These are phyloP conservation scores for Elephas maximus DNA, from an alignment of 2,113 vertebrate species.

Conservation along the genomic window DNA sequence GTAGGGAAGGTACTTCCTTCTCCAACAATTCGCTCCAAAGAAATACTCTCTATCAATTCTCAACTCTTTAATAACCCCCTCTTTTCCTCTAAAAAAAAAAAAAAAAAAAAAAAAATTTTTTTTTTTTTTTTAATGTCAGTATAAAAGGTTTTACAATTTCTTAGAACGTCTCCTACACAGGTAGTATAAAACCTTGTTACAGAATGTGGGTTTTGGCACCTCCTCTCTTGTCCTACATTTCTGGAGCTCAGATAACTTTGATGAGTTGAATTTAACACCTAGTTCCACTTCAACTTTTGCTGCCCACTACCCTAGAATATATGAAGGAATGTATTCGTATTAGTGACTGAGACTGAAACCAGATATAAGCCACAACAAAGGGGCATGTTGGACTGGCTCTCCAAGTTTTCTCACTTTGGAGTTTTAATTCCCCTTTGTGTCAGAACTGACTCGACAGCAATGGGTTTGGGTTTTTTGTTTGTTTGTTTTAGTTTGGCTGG, in stretches of 20 bases:
- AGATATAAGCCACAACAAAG: neutral
- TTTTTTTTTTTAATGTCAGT: neutral
- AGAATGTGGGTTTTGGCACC: too few species aligned
- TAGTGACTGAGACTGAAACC: neutral
- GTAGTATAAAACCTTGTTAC: neutral
- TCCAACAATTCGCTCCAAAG: neutral
- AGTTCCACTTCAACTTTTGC: neutral
- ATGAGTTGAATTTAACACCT: neutral
- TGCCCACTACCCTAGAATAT: neutral
- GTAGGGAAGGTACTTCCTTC: neutral
- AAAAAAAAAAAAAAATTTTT: neutral
- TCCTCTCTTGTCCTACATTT: neutral
- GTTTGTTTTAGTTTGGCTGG: neutral
- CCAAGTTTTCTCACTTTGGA: neutral
- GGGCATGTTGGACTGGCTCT: neutral
- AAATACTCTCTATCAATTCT: neutral
- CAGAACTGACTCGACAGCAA: neutral
- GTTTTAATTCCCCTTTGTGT: neutral
- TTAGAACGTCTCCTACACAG: neutral
- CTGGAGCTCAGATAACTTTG: neutral
- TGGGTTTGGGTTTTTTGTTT: neutral
- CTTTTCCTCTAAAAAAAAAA: too few species aligned
- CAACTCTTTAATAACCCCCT: neutral
- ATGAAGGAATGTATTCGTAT: neutral
- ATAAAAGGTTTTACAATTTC: neutral